Base-by-base conservation (phyloP, 2,113 vertebrate species). In the Colaptes auratus region DNA sequence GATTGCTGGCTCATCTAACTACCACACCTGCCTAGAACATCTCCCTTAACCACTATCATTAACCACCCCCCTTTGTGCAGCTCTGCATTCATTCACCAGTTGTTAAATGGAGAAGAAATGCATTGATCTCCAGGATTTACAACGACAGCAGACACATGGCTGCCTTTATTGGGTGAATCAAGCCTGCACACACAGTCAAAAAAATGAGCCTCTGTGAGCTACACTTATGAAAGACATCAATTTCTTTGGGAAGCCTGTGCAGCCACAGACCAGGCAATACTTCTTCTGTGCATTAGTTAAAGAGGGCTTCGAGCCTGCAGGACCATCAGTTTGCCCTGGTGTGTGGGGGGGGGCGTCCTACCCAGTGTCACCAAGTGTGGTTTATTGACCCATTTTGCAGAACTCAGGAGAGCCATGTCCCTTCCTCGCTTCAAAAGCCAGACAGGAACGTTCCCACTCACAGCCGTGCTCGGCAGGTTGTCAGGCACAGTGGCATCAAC, bases 81-180 rank as follows among this genome's bases (percentile, higher is more conserved):
- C 36, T 11, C 83, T n/a, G 78, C 71, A 73, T 33, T 76, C 84
- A 48, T 61, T 82, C 87, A 76, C 0, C 0, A 77, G 72, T 27
- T 59, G 77, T 70, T 82, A 33, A 82, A 82, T 30, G 48, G 55
- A 18, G 82, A 82, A 94, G 42, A 89, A 85, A 92, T 6, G 35
- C 89, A 85, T 58, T 21, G 60, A 92, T 89, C 85, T 80, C 72
- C 56, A 63, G 64, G 81, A 87, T 80, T 92, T 80, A 94, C 86
- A 82, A 24, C 33, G 7, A 23, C 3, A 91, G 80, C 64, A 30
- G 27, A 14, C 76, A 88, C 20, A 0, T 3, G 4, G 55, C 71
- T 36, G 84, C 56, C 39, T 76, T 90, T 86, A 79, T 84, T 24
- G 58, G 59, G 70, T 59, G 83, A 75, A 53, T 63, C 58, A 31